Evolutionary conservation across 2,797 vertebrate genomes (phyloP).

Genomic region (Okamejei kenojei): DNA sequence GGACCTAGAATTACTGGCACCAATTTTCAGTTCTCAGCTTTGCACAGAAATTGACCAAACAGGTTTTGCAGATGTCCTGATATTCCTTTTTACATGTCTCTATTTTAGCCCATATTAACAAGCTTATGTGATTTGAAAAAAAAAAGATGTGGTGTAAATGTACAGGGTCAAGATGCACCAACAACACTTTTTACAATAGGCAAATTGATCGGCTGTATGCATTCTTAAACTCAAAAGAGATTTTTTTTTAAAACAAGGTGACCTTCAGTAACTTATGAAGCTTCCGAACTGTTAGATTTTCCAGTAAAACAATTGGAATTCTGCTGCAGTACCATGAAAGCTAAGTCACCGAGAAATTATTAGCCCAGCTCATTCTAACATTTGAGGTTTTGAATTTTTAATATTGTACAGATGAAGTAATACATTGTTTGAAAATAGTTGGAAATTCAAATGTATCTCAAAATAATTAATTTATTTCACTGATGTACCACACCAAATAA

Average conservation of each 20-base stretch:
- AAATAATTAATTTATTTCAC: slow-evolving; percentile 18
- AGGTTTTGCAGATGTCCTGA: too few relatives aligned
- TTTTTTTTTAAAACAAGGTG: too few relatives aligned
- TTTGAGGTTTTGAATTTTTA: neutral
- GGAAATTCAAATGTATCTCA: neutral
- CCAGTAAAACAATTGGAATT: neutral
- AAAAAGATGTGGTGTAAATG: neutral
- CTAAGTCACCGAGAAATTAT: neutral
- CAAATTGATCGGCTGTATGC: neutral
- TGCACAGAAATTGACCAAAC: too few relatives aligned
- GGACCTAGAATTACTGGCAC: too few relatives aligned
- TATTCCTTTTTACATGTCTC: too few relatives aligned
- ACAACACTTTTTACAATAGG: neutral
- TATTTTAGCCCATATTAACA: too few relatives aligned
- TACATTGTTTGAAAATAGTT: neutral
- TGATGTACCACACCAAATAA: neutral
- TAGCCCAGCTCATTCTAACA: too few relatives aligned
- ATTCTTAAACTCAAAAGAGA: neutral
- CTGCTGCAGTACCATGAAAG: neutral
- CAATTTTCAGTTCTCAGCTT: too few relatives aligned
- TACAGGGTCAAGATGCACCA: neutral
- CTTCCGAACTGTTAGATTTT: neutral
- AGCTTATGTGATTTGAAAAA: too few relatives aligned
- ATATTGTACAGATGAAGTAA: neutral
- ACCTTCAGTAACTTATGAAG: slow-evolving; percentile 1